A percentile compares a stretch with the other conserved stretches of the same genome.
phyloP scores from a whole-genome alignment of 2,888 invertebrate genomes.

The Acronicta aceris region DNA sequence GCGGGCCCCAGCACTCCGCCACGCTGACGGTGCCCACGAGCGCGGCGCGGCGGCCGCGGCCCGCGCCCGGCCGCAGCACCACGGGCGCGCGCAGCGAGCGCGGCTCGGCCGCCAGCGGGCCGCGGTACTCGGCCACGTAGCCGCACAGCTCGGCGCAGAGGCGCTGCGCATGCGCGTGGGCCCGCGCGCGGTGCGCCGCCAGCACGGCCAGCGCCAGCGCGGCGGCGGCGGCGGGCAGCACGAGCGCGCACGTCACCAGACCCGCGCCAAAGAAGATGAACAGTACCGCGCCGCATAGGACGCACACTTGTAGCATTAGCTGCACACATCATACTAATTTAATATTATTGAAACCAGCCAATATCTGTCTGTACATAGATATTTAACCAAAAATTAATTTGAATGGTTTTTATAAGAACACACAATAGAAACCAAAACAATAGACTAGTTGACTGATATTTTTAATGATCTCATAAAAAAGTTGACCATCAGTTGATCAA shows the following conservation, averaged over 20 bases:
- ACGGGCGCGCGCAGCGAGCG: conserved; percentile 26
- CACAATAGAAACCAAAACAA: too few relatives aligned
- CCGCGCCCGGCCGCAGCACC: neutral
- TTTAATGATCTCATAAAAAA: too few relatives aligned
- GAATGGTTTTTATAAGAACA: too few relatives aligned
- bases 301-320: conserved; percentile 84
- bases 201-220: conserved; percentile 48
- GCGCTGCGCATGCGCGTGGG: conserved; percentile 51
- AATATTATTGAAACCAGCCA: too few relatives aligned
- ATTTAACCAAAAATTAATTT: too few relatives aligned
- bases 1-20: conserved; percentile 61
- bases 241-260: conserved; percentile 52
- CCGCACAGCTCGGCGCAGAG: conserved; percentile 89
- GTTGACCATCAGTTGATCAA: too few relatives aligned
- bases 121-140: conserved; percentile 69
- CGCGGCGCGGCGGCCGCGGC: conserved; percentile 16
- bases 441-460: too few relatives aligned
- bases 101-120: conserved; percentile 51
- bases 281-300: conserved; percentile 90
- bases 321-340: conserved; percentile 39
- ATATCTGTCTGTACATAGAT: too few relatives aligned
- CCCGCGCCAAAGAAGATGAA: conserved; percentile 91
- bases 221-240: conserved; percentile 60
- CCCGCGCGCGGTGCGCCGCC: conserved; percentile 35
- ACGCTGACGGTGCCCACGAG: conserved; percentile 72